These are phyloP conservation scores for Phengaris arion DNA, from an alignment of 2,888 invertebrate genomes.

Conservation along the genomic window DNA sequence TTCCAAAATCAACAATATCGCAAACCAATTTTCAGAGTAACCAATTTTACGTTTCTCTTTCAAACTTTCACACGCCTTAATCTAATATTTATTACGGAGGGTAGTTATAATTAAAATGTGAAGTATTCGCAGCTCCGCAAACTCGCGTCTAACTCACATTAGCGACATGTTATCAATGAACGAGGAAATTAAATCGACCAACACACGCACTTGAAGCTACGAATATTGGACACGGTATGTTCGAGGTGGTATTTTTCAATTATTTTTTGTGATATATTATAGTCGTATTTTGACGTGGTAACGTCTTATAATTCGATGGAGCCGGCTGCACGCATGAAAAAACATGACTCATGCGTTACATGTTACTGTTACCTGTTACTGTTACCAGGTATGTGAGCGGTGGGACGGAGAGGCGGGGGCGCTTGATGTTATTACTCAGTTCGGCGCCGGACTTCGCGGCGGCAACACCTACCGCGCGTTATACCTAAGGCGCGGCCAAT, in stretches of 20 bases:
- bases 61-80: background rate
- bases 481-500: no score
- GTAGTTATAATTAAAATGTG: conserved; percentile 5
- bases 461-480: no score
- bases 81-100: background rate
- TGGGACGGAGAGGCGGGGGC: no score
- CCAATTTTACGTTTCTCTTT: background rate
- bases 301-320: no score
- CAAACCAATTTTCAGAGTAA: background rate
- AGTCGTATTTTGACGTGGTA: no score
- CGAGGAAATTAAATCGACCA: conserved; percentile 67
- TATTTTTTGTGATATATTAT: background rate
- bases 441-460: no score
- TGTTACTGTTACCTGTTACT: no score
- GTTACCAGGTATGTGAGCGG: no score
- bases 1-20: background rate
- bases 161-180: conserved; percentile 50
- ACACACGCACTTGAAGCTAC: background rate
- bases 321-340: no score
- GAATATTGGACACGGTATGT: background rate
- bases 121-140: conserved; percentile 28
- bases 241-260: background rate
- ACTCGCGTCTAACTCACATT: conserved; percentile 50
- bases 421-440: no score
- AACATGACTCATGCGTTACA: no score